phyloP scores from a whole-genome alignment of 2,113 vertebrate genomes.

The Tyto alba region DNA sequence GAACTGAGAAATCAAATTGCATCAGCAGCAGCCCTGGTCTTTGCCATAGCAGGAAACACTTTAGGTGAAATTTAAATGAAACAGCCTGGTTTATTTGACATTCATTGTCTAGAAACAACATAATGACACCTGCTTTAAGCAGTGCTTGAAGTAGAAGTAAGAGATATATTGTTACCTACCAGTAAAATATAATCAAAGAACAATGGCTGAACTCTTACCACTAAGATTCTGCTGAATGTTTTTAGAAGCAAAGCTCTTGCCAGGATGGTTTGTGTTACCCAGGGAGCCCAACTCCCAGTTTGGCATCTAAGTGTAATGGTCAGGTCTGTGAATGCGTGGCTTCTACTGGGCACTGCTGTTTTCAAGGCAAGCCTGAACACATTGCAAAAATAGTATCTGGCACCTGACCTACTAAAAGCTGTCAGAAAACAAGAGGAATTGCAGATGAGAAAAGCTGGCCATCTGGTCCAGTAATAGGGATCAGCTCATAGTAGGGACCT shows the following conservation, averaged over 20 bases:
- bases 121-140: background rate
- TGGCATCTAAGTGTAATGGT: background rate
- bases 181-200: background rate
- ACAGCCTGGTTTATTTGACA: background rate
- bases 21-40: background rate
- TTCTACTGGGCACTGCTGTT: background rate
- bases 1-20: background rate
- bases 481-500: background rate
- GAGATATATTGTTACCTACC: background rate
- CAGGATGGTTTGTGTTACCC: background rate
- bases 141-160: background rate
- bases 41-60: background rate
- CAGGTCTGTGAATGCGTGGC: background rate
- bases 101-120: background rate
- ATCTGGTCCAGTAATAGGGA: background rate
- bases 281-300: background rate
- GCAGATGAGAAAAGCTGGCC: background rate
- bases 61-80: background rate
- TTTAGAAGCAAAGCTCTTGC: background rate
- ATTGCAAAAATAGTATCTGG: background rate
- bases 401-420: constrained; percentile 3
- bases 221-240: background rate
- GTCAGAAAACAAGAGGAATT: constrained; percentile 3
- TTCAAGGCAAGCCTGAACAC: background rate
- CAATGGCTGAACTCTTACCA: background rate